Evolutionary conservation across 2,797 vertebrate species (phyloP), one percentile per base, ranked within the genome.

Genomic region (Mionectes olivaceus): DNA sequence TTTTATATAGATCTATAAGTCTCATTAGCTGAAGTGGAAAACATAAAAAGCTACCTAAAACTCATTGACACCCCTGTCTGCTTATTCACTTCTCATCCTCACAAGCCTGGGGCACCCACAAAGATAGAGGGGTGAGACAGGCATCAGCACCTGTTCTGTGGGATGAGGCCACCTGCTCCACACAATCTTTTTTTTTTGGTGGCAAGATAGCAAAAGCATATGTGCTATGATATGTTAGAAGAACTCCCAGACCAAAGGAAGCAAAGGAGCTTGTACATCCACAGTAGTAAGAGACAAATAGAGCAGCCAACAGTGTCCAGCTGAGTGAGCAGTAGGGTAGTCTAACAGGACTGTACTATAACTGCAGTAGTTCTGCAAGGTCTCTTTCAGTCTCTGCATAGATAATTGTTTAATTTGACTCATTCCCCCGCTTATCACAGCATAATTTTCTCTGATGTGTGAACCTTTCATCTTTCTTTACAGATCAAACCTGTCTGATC

Each of bases 181-280:
- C 27, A 75, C 18, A 81, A 56, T 23, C 1, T 0, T 7, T 32
- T 43, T 35, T 35, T 37, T 75, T 82, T 77, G 61, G 15, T 65
- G 30, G 9, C 60, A 80, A 60, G 30, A 25, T 28, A 88, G 47
- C 18, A 67, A 79, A 93, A 86, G 1, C 27, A 16, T 68, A 49
- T 25, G 14, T 39, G 28, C 53, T 88, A 30, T 68, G 83, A 41
- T 37, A 46, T 24, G 17, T 8, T 30, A 78, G n/a, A 27, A 24
- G 83, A 86, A 12, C 11, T 84, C 35, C 19, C 46, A 89, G 61
- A 73, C 10, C 25, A 55, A 73, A 75, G 11, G 12, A 81, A 71
- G 27, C 10, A n/a, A 10, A 35, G 9, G 24, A 88, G n/a, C 37
- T 30, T 0, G 2, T 19, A 11, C 10, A 5, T 6, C 3, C 5